Evolutionary conservation across 2,113 vertebrate genomes (phyloP).

Genomic region (Furnarius figulus): DNA sequence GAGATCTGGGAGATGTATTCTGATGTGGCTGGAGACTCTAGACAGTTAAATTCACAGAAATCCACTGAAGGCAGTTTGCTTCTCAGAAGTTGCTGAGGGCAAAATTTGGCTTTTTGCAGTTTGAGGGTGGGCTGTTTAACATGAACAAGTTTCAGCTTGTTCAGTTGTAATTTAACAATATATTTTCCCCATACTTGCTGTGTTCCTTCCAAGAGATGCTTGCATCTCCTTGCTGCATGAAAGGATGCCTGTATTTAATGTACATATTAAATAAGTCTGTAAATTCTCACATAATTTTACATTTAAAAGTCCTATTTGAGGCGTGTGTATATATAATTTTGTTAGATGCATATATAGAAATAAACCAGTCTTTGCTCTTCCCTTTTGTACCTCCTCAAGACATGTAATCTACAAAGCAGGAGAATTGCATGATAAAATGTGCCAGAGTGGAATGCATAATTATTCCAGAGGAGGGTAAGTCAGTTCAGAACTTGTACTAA

Average conservation of each 20-base stretch:
- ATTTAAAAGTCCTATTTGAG: slow-evolving; percentile 46
- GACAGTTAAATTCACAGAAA: slow-evolving; percentile 55
- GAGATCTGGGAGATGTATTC: slow-evolving; percentile 51
- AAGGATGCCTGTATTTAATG: slow-evolving; percentile 40
- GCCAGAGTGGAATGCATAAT: slow-evolving; percentile 66
- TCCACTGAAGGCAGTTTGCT: slow-evolving; percentile 44
- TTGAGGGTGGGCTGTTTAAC: slow-evolving; percentile 64
- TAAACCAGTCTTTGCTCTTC: slow-evolving; percentile 59
- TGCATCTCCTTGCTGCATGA: slow-evolving; percentile 43
- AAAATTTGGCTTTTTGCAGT: slow-evolving; percentile 50
- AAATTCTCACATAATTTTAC: slow-evolving; percentile 61
- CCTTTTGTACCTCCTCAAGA: slow-evolving; percentile 63
- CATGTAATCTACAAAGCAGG: slow-evolving; percentile 67
- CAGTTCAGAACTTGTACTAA: slow-evolving; percentile 70
- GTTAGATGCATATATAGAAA: slow-evolving; percentile 26
- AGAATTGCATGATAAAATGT: slow-evolving; percentile 58
- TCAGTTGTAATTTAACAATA: slow-evolving; percentile 29
- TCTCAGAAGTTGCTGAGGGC: slow-evolving; percentile 52
- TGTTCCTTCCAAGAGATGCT: slow-evolving; percentile 41
- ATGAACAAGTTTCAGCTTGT: slow-evolving; percentile 52
- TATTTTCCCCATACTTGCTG: background rate
- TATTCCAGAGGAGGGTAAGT: slow-evolving; percentile 67
- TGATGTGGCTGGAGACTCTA: slow-evolving; percentile 63
- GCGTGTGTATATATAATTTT: slow-evolving; percentile 49
- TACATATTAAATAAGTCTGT: slow-evolving; percentile 34